Base-by-base conservation (phyloP, 2,888 invertebrate genomes). In the Dendrolimus houi region DNA sequence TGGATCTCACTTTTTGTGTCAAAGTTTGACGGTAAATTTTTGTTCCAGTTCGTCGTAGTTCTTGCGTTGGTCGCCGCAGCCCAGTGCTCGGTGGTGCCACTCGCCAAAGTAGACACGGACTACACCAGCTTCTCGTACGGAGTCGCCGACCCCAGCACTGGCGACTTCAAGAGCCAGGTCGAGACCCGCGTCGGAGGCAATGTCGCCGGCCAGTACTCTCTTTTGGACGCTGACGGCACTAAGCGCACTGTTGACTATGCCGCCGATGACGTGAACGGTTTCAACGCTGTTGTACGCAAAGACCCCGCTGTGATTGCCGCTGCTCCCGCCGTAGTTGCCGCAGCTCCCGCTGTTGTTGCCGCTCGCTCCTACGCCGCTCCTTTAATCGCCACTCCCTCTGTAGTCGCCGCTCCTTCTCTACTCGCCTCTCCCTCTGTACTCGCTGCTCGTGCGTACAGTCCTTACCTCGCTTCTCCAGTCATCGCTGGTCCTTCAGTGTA, bases 231-330 rank as follows among this genome's bases (percentile, higher is more conserved):
- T 41, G 92, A 92, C 64, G 92, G 92, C 68, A 91, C 88, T 62
- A 86, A 84, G 68, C 86, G 92, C 58, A 89, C 81, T 54, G 92
- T 92, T 0, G 92, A 92, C 75, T 92, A 92, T 77, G 78, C 87
- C 55, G 91, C 92, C 60, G 87, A 90, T 68, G 86, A 90, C 60
- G 68, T 88, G 56, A 83, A 83, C 55, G 92, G 92, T 8, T 92
- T 92, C 81, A 92, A 92, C 78, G 92, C 92, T 57, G 88, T 92
- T 54, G 92, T 92, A 7, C 87, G 86, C 67, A 90, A 88, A 62
- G 90, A 90, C 63, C 85, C 91, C 55, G 79, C 80, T 62, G 80
- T 79, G 41, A 74, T 73, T 13, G 67, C 75, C 52, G 62, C 75
- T 7, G 72, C 79, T 6, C 73, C 73, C 17, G 67, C 72, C 9